Percentiles rank a stretch among this genome's conserved stretches.
phyloP scores from a whole-genome alignment of 2,113 vertebrate species.

The Diadophis punctatus region DNA sequence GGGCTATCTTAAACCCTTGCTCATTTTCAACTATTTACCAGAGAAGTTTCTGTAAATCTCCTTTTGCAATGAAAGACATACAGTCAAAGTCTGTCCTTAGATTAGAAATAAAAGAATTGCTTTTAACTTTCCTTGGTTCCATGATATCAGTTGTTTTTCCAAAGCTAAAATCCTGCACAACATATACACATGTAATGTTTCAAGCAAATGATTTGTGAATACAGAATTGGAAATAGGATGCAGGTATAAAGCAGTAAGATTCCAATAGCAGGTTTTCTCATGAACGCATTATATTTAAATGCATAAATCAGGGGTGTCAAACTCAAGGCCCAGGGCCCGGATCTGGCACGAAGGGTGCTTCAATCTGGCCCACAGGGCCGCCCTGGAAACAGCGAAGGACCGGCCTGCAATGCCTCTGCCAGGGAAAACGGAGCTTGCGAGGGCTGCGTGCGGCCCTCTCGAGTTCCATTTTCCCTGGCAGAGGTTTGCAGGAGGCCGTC shows the following conservation, averaged over 20 bases:
- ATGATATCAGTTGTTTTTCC: neutral
- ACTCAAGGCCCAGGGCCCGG: too few species aligned
- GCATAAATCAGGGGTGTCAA: neutral
- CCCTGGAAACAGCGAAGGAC: too few species aligned
- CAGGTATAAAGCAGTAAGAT: neutral
- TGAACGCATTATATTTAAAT: neutral
- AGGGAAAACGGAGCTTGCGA: too few species aligned
- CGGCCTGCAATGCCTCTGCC: too few species aligned
- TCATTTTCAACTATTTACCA: neutral
- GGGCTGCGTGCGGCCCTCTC: too few species aligned
- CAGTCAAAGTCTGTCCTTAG: neutral
- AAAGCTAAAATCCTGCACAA: neutral
- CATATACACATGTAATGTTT: neutral
- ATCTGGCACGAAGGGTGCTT: too few species aligned
- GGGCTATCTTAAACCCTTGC: rapidly evolving
- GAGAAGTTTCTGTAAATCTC: rapidly evolving
- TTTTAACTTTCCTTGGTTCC: neutral
- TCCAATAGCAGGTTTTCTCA: neutral
- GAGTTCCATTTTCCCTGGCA: too few species aligned
- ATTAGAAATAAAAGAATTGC: neutral
- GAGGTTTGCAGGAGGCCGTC: too few species aligned
- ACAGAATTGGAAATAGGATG: neutral
- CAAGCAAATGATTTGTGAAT: neutral
- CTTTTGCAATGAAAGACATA: neutral
- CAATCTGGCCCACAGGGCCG: too few species aligned